Evolutionary conservation across 2,797 vertebrate genomes (phyloP).

Genomic region (Zonotrichia albicollis): DNA sequence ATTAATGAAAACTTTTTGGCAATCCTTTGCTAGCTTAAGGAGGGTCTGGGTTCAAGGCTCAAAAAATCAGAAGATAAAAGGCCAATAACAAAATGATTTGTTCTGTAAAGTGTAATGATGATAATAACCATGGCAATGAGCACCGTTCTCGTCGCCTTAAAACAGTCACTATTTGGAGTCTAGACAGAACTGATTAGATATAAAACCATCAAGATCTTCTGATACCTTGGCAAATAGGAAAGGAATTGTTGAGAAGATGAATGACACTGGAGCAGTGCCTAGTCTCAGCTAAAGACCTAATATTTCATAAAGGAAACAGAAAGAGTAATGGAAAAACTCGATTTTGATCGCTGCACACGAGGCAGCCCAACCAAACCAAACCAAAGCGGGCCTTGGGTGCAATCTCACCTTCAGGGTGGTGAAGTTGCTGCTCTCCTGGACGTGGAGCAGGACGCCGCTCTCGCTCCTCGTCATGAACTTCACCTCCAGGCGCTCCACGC

Average conservation of each 20-base stretch:
- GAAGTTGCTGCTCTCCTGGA: conserved; percentile 97
- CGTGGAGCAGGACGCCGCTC: conserved; percentile 87
- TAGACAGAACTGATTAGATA: conserved; percentile 69
- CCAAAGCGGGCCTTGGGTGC: neutral
- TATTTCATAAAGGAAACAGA: conserved; percentile 62
- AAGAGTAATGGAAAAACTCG: conserved; percentile 49
- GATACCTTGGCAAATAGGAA: conserved; percentile 53
- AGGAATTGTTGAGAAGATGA: conserved; percentile 70
- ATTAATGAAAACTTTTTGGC: conserved; percentile 46
- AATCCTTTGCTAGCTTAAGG: neutral
- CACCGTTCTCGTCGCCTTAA: conserved; percentile 38
- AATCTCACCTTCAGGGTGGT: conserved; percentile 90
- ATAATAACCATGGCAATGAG: conserved; percentile 66
- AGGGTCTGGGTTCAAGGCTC: neutral
- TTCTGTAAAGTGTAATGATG: conserved; percentile 26
- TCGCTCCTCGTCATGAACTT: conserved; percentile 95
- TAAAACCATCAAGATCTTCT: conserved; percentile 52
- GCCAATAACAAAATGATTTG: conserved; percentile 55
- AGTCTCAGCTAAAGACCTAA: conserved; percentile 60
- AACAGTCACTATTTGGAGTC: conserved; percentile 65
- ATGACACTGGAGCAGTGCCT: conserved; percentile 76
- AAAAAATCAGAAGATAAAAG: conserved; percentile 47
- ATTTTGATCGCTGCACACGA: conserved; percentile 19
- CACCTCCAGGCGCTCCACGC: conserved; percentile 83
- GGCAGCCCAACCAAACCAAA: conserved; percentile 25